A percentile compares a stretch with the other conserved stretches of the same genome.
Conservation (phyloP, 2,797 vertebrate genomes). For the Tiaroga cobitis region DNA sequence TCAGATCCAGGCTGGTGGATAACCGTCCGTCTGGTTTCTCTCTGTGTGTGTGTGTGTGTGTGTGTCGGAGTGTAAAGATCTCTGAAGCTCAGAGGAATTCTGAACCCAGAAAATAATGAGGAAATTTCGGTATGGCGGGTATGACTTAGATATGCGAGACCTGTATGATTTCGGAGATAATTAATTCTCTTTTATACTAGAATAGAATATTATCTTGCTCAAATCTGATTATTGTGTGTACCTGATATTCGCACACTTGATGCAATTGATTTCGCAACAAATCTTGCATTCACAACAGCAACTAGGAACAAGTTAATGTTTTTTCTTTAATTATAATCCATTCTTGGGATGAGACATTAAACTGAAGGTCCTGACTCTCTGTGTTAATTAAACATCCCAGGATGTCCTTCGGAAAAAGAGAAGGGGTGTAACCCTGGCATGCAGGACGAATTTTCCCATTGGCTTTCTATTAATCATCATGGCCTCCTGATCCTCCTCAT, state of each 20-base stretch:
- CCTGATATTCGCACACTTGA: not conserved
- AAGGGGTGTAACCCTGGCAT: no score
- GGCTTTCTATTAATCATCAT: no score
- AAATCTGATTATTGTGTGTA: not conserved
- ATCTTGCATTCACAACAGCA: not conserved
- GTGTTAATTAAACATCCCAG: no score
- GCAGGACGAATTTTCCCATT: no score
- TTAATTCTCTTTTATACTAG: not conserved
- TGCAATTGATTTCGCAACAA: not conserved
- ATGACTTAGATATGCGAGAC: constrained; percentile 6
- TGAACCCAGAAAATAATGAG: constrained; percentile 31
- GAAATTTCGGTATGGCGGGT: not conserved
- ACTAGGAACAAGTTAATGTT: not conserved
- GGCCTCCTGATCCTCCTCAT: no score
- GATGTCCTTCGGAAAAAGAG: no score
- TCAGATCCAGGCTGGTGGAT: constrained; percentile 21
- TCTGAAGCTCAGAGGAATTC: constrained; percentile 36
- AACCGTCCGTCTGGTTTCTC: not conserved
- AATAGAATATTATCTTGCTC: not conserved
- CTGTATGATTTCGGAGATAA: not conserved
- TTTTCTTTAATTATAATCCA: not conserved
- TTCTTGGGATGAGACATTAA: no score
- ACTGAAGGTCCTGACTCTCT: no score
- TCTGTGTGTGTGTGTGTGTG: not conserved
- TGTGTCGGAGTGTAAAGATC: constrained; percentile 9